phyloP scores from a whole-genome alignment of 2,113 vertebrate species.

The Tachysurus vachellii region DNA sequence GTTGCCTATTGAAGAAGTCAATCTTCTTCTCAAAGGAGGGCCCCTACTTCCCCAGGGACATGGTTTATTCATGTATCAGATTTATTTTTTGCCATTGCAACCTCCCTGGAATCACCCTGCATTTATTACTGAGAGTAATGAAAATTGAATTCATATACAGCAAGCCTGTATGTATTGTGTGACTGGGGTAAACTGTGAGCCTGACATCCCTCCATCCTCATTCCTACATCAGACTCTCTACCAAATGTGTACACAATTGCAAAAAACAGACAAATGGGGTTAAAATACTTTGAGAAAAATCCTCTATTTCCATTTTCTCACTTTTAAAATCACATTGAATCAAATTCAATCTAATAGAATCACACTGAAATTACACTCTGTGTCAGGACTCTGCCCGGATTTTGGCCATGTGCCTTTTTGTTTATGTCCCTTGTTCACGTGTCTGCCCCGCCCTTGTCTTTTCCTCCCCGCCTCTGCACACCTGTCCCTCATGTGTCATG shows the following conservation, averaged over 20 bases:
- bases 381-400: no score
- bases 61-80: conserved; percentile 78
- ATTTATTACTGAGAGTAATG: conserved; percentile 71
- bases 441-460: no score
- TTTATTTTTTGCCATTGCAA: conserved; percentile 71
- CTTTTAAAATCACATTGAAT: neutral
- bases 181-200: conserved; percentile 58
- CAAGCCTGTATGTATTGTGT: conserved; percentile 62
- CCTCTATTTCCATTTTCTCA: neutral
- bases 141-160: conserved; percentile 73
- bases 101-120: conserved; percentile 68
- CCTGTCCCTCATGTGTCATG: no score
- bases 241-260: conserved; percentile 25
- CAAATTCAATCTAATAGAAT: no score
- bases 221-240: conserved; percentile 28
- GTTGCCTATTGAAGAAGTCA: conserved; percentile 74
- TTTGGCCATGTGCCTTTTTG: no score
- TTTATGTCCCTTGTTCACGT: no score
- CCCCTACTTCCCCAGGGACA: conserved; percentile 66
- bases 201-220: conserved; percentile 9
- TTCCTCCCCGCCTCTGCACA: no score
- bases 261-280: conserved; percentile 33
- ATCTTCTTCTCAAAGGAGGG: conserved; percentile 75
- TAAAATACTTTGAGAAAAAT: neutral
- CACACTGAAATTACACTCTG: no score